Base-by-base conservation (phyloP, 2,888 invertebrate species). In the Leucophenga montana region DNA sequence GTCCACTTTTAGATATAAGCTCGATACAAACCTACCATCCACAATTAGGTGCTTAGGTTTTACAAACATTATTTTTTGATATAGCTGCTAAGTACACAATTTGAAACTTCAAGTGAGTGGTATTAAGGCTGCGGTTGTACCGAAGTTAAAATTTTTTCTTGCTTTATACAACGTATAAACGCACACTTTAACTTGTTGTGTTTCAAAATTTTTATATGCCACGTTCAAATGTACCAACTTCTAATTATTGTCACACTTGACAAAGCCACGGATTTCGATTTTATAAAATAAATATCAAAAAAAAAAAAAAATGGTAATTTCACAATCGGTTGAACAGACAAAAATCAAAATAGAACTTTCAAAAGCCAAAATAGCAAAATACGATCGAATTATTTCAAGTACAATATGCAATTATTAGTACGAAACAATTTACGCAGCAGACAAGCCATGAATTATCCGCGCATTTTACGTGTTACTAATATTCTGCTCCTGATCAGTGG, bases 401-500 rank as follows among this genome's bases (percentile, higher is more conserved):
- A 13, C n/a, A 18, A 3, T n/a, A 39, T 46, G 18, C 53, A 22
- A n/a, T 31, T n/a, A 27, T 33, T 50, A 27, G 53, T 46, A n/a
- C 11, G 20, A 9, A 31, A 27, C 20, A 27, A 1, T 57, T 57
- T 14, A 27, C 11, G 5, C 22, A 27, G 13, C n/a, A 53, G n/a
- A 3, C 31, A 18, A 33, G 14, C 3, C 57, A 85, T 84, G 84
- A 81, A 84, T 72, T 69, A 75, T 50, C 70, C 72, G 61, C 80
- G 83, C 31, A 71, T 84, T 69, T 69, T 84, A 53, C 73, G 77
- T 9, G 71, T 79, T 22, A 71, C 77, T 14, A 83, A 80, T 61
- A 59, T 72, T 8, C 74, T 80, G 27, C 75, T 78, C 14, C 57
- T 82, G 39, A 33, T 73, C 56, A 77, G 72, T 22, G 83, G 84